These are phyloP conservation scores for Micromesistius poutassou DNA, from an alignment of 2,797 vertebrate species.

Conservation along the genomic window DNA sequence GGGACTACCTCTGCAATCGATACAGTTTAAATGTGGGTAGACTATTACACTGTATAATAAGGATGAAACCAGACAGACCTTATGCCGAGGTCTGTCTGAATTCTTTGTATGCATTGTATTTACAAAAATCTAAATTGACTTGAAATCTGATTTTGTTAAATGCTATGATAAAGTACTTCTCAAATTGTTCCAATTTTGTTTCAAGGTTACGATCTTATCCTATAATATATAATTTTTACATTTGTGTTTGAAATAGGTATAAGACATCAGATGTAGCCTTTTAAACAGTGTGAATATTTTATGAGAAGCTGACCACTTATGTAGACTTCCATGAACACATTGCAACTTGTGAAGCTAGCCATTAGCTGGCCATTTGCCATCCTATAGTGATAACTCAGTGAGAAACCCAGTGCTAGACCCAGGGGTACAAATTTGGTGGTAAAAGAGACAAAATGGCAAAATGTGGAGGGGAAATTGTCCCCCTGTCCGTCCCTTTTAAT, in stretches of 20 bases:
- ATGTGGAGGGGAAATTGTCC: too few species aligned
- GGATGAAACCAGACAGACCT: background rate
- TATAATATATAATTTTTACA: background rate
- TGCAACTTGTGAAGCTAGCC: background rate
- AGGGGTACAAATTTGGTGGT: too few species aligned
- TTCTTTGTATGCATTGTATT: too few species aligned
- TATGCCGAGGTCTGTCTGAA: background rate
- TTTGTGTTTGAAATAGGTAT: background rate
- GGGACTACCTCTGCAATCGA: background rate
- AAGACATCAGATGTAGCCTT: background rate
- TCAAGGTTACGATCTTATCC: background rate
- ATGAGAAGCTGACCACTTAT: background rate
- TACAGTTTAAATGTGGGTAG: background rate
- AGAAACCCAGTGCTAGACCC: too few species aligned
- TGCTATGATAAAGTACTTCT: background rate
- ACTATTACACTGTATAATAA: background rate
- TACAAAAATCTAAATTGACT: background rate
- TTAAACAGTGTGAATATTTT: slow-evolving; percentile 1
- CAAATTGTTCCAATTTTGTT: background rate
- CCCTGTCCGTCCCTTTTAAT: too few species aligned
- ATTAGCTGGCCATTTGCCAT: background rate
- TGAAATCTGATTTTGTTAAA: background rate
- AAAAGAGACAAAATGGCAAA: too few species aligned
- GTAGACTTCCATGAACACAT: background rate
- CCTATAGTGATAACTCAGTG: too few species aligned